Evolutionary conservation across 2,888 invertebrate species (phyloP), one percentile per base, ranked within the genome.

Genomic region (Busseola fusca): DNA sequence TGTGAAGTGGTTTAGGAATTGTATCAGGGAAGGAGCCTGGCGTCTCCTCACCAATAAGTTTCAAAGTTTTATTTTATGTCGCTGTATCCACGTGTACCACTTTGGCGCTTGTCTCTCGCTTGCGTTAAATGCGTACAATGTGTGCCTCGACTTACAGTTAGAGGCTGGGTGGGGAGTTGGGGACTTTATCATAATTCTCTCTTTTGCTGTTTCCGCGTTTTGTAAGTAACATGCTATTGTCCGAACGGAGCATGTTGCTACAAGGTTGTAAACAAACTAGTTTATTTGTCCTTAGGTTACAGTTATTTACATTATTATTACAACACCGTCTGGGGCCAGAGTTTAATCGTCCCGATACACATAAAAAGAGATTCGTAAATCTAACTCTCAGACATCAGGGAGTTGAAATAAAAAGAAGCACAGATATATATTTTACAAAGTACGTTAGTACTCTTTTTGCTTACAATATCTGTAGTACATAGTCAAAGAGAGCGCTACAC

Each of bases 21-120:
- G 76, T 72, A 52, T 65, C 71, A 60, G 78, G 75, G 78, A 42
- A 67, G 70, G 80, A 74, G 78, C 69, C 78, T 84, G 87, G 87
- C 88, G 87, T 85, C 86, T 84, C 83, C 82, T 85, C 77, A 84
- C 86, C 87, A 87, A 89, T 91, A 90, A 90, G 88, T 90, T 91
- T 86, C 81, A 78, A 81, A 87, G 90, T 91, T 91, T 91, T 91
- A 91, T 91, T 89, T 88, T 82, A 76, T 84, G 83, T 73, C 64
- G 68, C 70, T 69, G 83, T 82, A 73, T 84, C 85, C 90, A 89
- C 89, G 89, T 90, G 90, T 84, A 78, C 77, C 80, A 84, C 82
- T 87, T 88, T 86, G 85, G 86, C n/a, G n/a, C 87, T 83, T 84
- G 84, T 82, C 78, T 80, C 78, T 76, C 80, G 69, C 48, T 76